Base-by-base conservation (phyloP, 2,113 vertebrate genomes). In the Hippocampus zosterae region DNA sequence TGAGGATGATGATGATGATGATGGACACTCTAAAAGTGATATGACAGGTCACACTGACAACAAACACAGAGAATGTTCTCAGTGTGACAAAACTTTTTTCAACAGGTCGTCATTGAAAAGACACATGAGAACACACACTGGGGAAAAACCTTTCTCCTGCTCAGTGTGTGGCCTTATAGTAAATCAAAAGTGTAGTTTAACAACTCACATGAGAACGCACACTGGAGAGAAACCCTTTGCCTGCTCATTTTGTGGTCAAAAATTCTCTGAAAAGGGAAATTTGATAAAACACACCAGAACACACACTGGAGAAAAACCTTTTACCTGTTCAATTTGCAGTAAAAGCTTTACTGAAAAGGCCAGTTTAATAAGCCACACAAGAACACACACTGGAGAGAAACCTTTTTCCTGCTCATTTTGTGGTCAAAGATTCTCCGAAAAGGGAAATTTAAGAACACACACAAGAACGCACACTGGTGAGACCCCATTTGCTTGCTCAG, bases 61-160 rank as follows among this genome's bases (percentile, higher is more conserved):
- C 25, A 59, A 29, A 59, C 25, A 59, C 27, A 5, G 57, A 12
- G 5, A 59, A 33, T 59, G 57, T 29, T 59, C 23, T 33, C 57
- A 59, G 25, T 59, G 57, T 59, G 57, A 29, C 25, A 59, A 59
- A 59, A 29, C 25, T 5, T 59, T 59, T 59, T 29, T 29, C 25
- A 29, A 29, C 57, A 59, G 25, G 57, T 59, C 57, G 2, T 59
- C 57, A 29, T 33, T 29, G 57, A 29, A 59, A 59, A 59, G 25
- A 18, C 57, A 59, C 57, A 59, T 27, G 52, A 55, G 52, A 55
- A 55, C 52, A 8, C 52, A 55, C 9, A 55, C 52, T 11, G 52
- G 52, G 52, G 52, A 55, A n/a, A 55, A 55, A 55, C 52, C 52
- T 55, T 55, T 55, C 52, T 55, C 52, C 52, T 55, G 52, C 52